Conservation (phyloP, 2,888 invertebrate genomes). For the Drosophila seclusa region DNA sequence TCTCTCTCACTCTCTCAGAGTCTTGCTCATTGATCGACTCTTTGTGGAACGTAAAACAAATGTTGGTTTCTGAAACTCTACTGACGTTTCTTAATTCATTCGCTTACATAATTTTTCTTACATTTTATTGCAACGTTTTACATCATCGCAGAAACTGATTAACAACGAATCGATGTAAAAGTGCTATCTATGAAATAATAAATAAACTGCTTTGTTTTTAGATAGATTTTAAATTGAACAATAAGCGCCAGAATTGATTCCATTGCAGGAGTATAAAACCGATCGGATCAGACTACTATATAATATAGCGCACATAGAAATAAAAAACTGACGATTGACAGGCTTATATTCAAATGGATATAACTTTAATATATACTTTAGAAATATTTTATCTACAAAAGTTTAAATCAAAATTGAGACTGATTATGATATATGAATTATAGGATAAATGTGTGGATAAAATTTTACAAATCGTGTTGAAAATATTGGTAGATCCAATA, state of each 20-base stretch:
- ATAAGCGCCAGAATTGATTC: not conserved
- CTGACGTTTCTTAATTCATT: no score
- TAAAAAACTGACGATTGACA: not conserved
- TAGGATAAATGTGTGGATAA: not conserved
- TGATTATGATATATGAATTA: not conserved
- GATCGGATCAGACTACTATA: not conserved
- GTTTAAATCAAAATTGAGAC: not conserved
- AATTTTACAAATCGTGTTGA: no score
- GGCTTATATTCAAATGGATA: not conserved
- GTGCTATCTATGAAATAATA: not conserved
- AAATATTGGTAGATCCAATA: not conserved
- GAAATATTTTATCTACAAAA: not conserved
- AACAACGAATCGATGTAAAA: not conserved
- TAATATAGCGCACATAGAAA: not conserved
- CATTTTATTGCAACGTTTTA: not conserved
- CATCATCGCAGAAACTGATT: not conserved
- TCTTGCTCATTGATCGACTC: not conserved
- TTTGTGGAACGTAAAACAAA: slow-evolving; percentile 2
- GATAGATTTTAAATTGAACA: not conserved
- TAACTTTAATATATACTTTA: not conserved
- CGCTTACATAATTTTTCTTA: not conserved
- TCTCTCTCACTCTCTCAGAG: not conserved
- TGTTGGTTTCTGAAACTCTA: not conserved
- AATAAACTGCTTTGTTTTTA: not conserved
- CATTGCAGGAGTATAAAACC: not conserved